Evolutionary conservation across 2,888 invertebrate species (phyloP).

Genomic region (Agriopis aurantiaria): DNA sequence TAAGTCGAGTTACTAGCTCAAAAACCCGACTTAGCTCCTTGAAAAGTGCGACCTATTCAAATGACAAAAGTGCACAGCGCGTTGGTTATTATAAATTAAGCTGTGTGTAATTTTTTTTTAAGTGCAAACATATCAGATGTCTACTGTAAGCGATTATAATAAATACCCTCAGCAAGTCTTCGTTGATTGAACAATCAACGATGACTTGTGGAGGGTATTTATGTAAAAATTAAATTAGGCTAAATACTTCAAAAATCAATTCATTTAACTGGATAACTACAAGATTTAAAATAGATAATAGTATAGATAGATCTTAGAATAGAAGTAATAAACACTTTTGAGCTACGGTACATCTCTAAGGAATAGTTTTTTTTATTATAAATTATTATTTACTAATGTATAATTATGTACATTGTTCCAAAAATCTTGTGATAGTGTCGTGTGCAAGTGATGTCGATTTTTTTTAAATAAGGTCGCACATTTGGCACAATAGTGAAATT

Average conservation of each 20-base stretch:
- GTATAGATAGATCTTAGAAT: conserved; percentile 67
- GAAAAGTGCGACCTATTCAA: no score
- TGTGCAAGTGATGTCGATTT: conserved; percentile 56
- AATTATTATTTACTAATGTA: conserved; percentile 66
- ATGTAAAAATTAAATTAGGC: no score
- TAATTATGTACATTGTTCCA: conserved; percentile 82
- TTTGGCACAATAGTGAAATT: conserved; percentile 77
- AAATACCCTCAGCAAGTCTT: no score
- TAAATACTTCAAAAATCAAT: conserved; percentile 23
- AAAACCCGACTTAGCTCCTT: not conserved
- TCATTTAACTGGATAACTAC: conserved; percentile 59
- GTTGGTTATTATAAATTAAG: no score
- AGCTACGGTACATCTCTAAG: conserved; percentile 77
- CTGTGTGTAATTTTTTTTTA: no score
- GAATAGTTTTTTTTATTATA: conserved; percentile 60
- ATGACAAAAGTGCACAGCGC: no score
- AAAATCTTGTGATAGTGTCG: conserved; percentile 66
- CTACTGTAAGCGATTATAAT: no score
- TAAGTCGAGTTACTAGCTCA: no score
- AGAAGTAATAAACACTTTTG: conserved; percentile 75
- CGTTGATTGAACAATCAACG: no score
- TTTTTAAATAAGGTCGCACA: conserved; percentile 44
- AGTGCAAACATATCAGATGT: no score
- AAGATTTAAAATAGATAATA: conserved; percentile 64
- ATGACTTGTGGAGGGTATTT: no score